Base-by-base conservation (phyloP, 2,888 invertebrate genomes). In the Phymatocera aterrima region DNA sequence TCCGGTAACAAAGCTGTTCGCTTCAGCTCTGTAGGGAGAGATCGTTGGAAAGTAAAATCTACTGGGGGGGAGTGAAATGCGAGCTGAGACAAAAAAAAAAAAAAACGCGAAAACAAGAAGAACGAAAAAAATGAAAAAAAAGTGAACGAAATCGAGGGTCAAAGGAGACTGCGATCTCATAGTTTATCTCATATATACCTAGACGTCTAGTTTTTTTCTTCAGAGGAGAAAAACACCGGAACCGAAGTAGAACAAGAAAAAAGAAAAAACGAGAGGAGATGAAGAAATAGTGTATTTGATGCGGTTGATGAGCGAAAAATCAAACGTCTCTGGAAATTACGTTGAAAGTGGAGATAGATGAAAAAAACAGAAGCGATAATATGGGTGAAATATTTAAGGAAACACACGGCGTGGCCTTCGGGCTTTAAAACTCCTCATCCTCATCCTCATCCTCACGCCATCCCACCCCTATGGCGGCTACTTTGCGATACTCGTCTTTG, bases 401-500 rank as follows among this genome's bases (percentile, higher is more conserved):
- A 84, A 84, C 85, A 84, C 82, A 81, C 81, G 82, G 79, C 80
- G 80, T 78, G 37, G 46, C 61, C 61, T 64, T 40, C 48, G 18
- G 51, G 64, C 64, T 64, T 54, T 37, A 40, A 75, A 75, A 57
- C 74, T 75, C 48, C 72, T 48, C 64, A 40, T 64, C 37, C 64
- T 37, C 64, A 64, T 40, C 64, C 64, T 64, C 70, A 57, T 57
- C 74, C 74, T 57, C 74, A 57, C 57, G 31, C 57, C 37, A 40
- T 57, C 57, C 40, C 74, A 57, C 74, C 74, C 57, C 74, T 54
- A 54, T 57, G 74, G 74, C 57, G 57, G 74, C 83, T 85, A 82
- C 85, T 84, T 85, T 84, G 85, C 84, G 85, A 87, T 87, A 85
- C 86, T 84, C 84, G 83, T 84, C 84, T 85, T 85, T 84, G 85